phyloP scores from a whole-genome alignment of 2,113 vertebrate species.

The Sebastes schlegelii region DNA sequence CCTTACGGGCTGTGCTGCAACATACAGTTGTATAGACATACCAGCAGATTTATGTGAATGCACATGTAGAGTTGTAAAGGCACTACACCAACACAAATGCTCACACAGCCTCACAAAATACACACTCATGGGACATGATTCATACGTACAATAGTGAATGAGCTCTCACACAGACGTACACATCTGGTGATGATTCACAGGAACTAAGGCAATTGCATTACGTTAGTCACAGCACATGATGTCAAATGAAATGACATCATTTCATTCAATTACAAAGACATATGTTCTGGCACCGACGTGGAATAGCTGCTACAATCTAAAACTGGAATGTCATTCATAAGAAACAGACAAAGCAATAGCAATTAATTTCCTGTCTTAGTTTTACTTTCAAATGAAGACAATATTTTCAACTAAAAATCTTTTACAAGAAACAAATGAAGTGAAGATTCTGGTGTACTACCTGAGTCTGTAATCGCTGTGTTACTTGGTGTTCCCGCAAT shows the following conservation, averaged over 20 bases:
- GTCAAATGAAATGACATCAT: constrained; percentile 35
- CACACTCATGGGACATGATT: constrained; percentile 25
- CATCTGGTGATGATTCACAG: constrained; percentile 54
- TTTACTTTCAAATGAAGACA: not conserved
- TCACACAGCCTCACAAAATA: not conserved
- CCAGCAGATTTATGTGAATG: not conserved
- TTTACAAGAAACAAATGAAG: not conserved
- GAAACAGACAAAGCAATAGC: no score
- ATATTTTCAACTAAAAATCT: not conserved
- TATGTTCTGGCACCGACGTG: not conserved
- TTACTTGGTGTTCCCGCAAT: constrained; percentile 19
- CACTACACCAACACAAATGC: not conserved
- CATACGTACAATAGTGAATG: not conserved
- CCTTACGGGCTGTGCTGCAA: not conserved
- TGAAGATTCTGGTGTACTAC: constrained; percentile 31
- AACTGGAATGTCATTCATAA: not conserved
- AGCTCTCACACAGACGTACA: not conserved
- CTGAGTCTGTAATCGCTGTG: constrained; percentile 27
- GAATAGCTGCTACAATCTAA: not conserved
- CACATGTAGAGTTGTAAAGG: not conserved
- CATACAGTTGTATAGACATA: not conserved
- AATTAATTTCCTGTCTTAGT: not conserved
- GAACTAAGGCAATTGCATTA: constrained; percentile 13
- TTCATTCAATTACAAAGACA: constrained; percentile 37
- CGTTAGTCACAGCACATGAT: constrained; percentile 44